A percentile compares a stretch with the other conserved stretches of the same genome.
Conservation (phyloP, 1,140 invertebrate genomes). For the Sinella curviseta region DNA sequence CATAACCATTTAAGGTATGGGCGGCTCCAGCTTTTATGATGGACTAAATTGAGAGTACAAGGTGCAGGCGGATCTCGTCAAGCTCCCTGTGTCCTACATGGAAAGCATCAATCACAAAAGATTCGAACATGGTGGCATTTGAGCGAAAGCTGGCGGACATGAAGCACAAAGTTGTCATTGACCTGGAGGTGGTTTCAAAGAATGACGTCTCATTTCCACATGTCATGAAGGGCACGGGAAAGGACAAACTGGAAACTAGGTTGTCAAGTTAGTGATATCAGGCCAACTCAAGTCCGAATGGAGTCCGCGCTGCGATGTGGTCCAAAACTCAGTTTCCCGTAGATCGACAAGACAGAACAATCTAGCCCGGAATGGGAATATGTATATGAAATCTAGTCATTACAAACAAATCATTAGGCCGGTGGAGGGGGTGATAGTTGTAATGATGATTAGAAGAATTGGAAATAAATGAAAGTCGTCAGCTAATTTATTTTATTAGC, state of each 20-base stretch:
- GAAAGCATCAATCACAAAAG: constrained; percentile 66
- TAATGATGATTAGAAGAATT: constrained; percentile 52
- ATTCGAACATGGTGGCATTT: constrained; percentile 48
- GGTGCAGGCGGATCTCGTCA: constrained; percentile 88
- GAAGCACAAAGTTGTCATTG: constrained; percentile 44
- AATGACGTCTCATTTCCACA: background rate
- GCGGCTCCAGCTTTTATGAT: constrained; percentile 91
- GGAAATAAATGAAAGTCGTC: too few species aligned
- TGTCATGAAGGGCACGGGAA: constrained; percentile 35
- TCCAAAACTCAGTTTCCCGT: constrained; percentile 69
- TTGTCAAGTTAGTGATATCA: constrained; percentile 62
- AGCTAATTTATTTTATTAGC: too few species aligned
- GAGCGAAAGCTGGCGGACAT: constrained; percentile 39
- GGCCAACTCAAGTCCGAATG: constrained; percentile 65
- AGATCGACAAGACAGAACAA: constrained; percentile 72
- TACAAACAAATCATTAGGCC: constrained; percentile 66
- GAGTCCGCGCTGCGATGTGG: constrained; percentile 66
- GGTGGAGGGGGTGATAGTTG: constrained; percentile 51
- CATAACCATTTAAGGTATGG: constrained; percentile 76
- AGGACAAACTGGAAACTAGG: constrained; percentile 66
- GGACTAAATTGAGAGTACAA: constrained; percentile 84
- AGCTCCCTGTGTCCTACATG: constrained; percentile 89
- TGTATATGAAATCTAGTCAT: constrained; percentile 84
- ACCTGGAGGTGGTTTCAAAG: constrained; percentile 36
- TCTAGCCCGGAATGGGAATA: constrained; percentile 81